Base-by-base conservation (phyloP, 1,140 invertebrate genomes). In the Habropoda laboriosa region DNA sequence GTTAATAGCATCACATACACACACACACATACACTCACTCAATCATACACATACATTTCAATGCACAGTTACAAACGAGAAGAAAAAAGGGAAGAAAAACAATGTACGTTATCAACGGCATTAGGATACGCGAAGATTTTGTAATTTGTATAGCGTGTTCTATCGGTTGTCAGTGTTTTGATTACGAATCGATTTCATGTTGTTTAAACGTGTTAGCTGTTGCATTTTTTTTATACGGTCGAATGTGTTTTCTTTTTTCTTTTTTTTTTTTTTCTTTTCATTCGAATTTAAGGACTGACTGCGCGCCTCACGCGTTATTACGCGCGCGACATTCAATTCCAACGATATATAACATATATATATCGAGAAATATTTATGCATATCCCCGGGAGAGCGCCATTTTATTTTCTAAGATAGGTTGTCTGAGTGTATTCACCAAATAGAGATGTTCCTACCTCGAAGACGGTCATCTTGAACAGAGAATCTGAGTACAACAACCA, bases 401-500 rank as follows among this genome's bases (percentile, higher is more conserved):
- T 60, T 71, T 78, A 78, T 55, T 63, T 79, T 49, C 49, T 73
- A 47, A 57, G 49, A 79, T 57, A 35, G 13, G n/a, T 73, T 53
- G 55, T 78, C 55, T 32, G 60, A 24, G 35, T 60, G 24, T 58
- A 67, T 71, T 63, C 55, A 77, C 55, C 55, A 84, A 84, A 84
- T 81, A 71, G 51, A 71, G 42, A 64, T 40, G 64, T 75, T 49
- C 57, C 70, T 85, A 81, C 45, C 58, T 64, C 51, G 74, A 49
- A 68, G 35, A 81, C 68, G 61, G 45, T 60, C 79, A 68, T 81
- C 63, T 67, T 58, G 51, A 80, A 71, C 21, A 72, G 72, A 71
- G 32, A 81, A 77, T 64, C 60, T n/a, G 42, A 77, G 66, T 83
- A 83, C 81, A 80, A 81, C 60, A 77, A 81, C 58, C 67, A 64